Evolutionary conservation across 2,888 invertebrate genomes (phyloP).

Genomic region (Macrophya annulata): DNA sequence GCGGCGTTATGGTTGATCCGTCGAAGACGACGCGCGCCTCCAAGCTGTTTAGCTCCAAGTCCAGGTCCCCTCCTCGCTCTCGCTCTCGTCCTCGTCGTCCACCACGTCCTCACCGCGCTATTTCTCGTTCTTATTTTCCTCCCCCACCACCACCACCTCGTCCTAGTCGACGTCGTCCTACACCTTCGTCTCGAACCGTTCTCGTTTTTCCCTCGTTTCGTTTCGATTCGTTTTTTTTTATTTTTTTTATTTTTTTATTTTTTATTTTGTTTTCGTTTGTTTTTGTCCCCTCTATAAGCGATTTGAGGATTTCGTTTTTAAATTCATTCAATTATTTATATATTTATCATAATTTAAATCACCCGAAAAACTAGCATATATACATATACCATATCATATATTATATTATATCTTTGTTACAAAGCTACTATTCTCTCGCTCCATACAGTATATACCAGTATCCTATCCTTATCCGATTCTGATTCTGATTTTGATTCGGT

Average conservation of each 20-base stretch:
- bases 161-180: constrained; percentile 44
- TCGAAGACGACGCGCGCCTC: constrained; percentile 79
- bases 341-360: neutral
- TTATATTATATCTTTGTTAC: constrained; percentile 12
- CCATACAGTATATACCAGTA: neutral
- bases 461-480: too few species aligned
- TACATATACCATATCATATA: too few species aligned
- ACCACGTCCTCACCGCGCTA: constrained; percentile 25
- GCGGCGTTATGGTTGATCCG: constrained; percentile 79
- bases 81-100: constrained; percentile 51
- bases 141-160: constrained; percentile 57
- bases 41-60: constrained; percentile 71
- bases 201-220: neutral
- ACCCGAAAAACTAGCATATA: neutral
- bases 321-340: neutral
- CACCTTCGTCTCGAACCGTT: constrained; percentile 13
- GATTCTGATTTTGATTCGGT: neutral
- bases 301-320: neutral
- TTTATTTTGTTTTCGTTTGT: neutral
- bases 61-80: constrained; percentile 52
- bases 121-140: constrained; percentile 7
- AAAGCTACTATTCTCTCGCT: neutral
- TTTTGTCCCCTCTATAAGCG: neutral
- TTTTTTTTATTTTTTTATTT: neutral
- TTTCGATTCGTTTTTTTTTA: neutral